Percentiles rank a stretch among this genome's conserved stretches.
Evolutionary conservation across 2,888 invertebrate genomes (phyloP).

Genomic region (Tribolium freemani): DNA sequence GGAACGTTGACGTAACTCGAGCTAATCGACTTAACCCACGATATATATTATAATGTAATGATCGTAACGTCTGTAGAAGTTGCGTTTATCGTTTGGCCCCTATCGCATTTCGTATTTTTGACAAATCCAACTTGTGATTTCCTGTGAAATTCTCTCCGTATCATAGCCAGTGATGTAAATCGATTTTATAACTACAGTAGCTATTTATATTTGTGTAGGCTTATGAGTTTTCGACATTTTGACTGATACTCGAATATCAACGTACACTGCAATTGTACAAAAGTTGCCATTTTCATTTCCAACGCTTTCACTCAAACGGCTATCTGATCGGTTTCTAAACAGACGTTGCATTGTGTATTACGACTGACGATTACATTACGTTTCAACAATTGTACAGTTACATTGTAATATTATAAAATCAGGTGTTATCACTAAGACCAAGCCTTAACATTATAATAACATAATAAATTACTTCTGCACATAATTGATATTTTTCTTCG

Average conservation of each 20-base stretch:
- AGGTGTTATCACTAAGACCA: slow-evolving; percentile 70
- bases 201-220: slow-evolving; percentile 55
- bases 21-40: slow-evolving; percentile 49
- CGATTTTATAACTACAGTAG: slow-evolving; percentile 51
- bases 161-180: slow-evolving; percentile 47
- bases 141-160: slow-evolving; percentile 31
- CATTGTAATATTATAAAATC: slow-evolving; percentile 67
- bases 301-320: slow-evolving; percentile 14
- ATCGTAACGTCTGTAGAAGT: slow-evolving; percentile 61
- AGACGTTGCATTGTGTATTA: slow-evolving; percentile 54
- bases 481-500: slow-evolving; percentile 49
- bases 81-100: slow-evolving; percentile 37
- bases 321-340: slow-evolving; percentile 31
- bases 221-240: slow-evolving; percentile 57
- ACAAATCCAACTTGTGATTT: slow-evolving; percentile 19
- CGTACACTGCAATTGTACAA: slow-evolving; percentile 61
- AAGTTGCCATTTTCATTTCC: slow-evolving; percentile 49
- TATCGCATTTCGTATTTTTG: slow-evolving; percentile 18
- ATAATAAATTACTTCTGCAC: slow-evolving; percentile 69
- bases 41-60: slow-evolving; percentile 62
- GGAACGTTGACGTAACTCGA: slow-evolving; percentile 49
- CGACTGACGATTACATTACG: slow-evolving; percentile 57
- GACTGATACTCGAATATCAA: slow-evolving; percentile 59
- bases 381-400: slow-evolving; percentile 65
- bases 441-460: slow-evolving; percentile 69